A percentile compares a stretch with the other conserved stretches of the same genome.
Conservation (phyloP, 2,888 invertebrate species). For the Cerceris rybyensis region DNA sequence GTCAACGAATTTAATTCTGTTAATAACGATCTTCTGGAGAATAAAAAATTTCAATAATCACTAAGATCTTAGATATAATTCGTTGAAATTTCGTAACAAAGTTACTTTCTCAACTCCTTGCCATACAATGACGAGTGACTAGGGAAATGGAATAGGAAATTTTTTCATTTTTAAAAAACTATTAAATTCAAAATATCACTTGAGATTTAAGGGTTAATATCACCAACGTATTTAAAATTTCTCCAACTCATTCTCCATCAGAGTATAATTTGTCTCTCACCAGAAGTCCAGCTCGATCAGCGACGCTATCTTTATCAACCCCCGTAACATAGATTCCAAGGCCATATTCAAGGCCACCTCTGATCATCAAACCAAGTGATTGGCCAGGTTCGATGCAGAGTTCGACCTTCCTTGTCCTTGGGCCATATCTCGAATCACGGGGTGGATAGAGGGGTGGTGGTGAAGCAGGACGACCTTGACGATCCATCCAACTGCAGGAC, state of each 20-base stretch:
- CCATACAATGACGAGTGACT: too few relatives aligned
- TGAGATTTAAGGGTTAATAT: too few relatives aligned
- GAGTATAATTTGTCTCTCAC: conserved; percentile 80
- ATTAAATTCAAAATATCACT: too few relatives aligned
- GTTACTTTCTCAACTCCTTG: too few relatives aligned
- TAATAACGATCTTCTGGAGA: too few relatives aligned
- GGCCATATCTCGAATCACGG: conserved; percentile 79
- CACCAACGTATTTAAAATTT: neutral
- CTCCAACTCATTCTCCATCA: neutral
- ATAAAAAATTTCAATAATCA: too few relatives aligned
- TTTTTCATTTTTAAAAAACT: too few relatives aligned
- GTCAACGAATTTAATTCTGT: too few relatives aligned
- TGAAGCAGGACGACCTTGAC: conserved; percentile 92
- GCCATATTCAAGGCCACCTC: conserved; percentile 97
- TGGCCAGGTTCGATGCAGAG: conserved; percentile 94
- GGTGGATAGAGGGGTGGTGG: conserved; percentile 89
- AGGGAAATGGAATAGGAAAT: too few relatives aligned
- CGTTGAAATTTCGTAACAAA: too few relatives aligned
- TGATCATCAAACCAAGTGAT: conserved; percentile 95
- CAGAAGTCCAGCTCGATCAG: conserved; percentile 94
- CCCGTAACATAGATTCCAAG: conserved; percentile 98
- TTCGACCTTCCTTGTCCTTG: conserved; percentile 86
- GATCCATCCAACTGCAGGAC: conserved; percentile 97
- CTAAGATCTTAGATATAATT: too few relatives aligned
- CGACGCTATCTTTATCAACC: conserved; percentile 96